Conservation (phyloP, 1,140 invertebrate genomes). For the Drosophila trapezifrons region DNA sequence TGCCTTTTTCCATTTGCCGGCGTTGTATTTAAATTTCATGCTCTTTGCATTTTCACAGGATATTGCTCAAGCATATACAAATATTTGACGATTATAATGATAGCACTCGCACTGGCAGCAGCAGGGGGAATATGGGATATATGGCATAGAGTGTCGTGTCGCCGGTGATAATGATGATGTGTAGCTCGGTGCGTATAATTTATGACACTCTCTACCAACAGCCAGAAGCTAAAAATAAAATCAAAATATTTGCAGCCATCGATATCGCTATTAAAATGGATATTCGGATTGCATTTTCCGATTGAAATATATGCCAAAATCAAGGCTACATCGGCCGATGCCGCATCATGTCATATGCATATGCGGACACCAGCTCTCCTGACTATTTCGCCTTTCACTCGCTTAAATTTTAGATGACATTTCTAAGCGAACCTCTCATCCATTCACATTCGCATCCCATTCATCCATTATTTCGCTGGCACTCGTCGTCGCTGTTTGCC, state of each 20-base stretch:
- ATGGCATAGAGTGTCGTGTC: conserved; percentile 23
- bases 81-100: conserved; percentile 75
- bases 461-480: conserved; percentile 25
- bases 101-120: conserved; percentile 21
- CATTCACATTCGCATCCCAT: conserved; percentile 35
- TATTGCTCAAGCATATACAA: conserved; percentile 61
- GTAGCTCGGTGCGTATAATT: conserved; percentile 56
- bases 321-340: conserved; percentile 57
- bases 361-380: conserved; percentile 18
- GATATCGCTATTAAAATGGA: conserved; percentile 53
- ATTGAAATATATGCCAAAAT: conserved; percentile 40
- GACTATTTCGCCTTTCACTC: conserved; percentile 46
- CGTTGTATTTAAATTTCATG: conserved; percentile 62
- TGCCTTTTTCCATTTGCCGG: conserved; percentile 49
- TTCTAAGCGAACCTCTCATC: conserved; percentile 56
- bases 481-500: conserved; percentile 45
- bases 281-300: conserved; percentile 39
- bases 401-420: conserved; percentile 75
- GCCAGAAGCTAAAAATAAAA: conserved; percentile 52
- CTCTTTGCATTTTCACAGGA: conserved; percentile 56
- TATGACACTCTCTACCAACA: conserved; percentile 36
- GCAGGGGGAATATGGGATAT: background rate
- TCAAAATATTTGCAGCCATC: conserved; percentile 47
- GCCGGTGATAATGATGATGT: conserved; percentile 54
- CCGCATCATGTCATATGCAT: conserved; percentile 23